Percentiles rank a stretch among this genome's conserved stretches.
Evolutionary conservation across 2,797 vertebrate genomes (phyloP).

Genomic region (Heliangelus exortis): DNA sequence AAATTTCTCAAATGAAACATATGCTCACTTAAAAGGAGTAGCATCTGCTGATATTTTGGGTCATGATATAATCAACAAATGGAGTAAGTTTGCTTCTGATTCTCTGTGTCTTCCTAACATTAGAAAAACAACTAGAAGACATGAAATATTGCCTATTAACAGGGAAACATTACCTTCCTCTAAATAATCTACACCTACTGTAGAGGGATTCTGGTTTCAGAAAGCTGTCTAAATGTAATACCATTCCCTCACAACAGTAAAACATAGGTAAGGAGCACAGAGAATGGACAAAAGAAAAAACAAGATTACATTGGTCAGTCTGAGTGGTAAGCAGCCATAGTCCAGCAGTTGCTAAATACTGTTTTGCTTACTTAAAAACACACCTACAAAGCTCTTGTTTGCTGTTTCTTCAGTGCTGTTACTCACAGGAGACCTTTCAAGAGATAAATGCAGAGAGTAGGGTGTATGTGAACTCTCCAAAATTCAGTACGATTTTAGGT

Average conservation of each 20-base stretch:
- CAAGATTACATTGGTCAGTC: not conserved
- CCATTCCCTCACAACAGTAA: not conserved
- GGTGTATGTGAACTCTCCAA: rapidly evolving
- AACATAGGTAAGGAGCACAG: not conserved
- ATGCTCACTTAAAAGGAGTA: not conserved
- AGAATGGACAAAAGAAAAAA: not conserved
- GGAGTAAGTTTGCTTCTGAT: not conserved
- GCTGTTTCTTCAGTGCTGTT: not conserved
- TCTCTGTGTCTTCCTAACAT: not conserved
- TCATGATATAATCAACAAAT: not conserved
- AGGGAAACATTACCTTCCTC: not conserved
- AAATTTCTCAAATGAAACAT: not conserved
- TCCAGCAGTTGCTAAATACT: not conserved
- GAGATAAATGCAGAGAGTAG: not conserved
- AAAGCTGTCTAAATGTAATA: not conserved
- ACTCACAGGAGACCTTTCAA: not conserved
- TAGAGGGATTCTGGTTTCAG: not conserved
- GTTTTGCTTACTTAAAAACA: not conserved
- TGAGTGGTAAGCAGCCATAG: not conserved
- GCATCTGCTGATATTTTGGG: not conserved
- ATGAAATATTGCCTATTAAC: not conserved
- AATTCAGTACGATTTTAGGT: not conserved
- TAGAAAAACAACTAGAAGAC: not conserved
- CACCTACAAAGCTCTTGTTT: not conserved
- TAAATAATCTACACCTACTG: not conserved